Evolutionary conservation across 1,140 invertebrate species (phyloP).

Genomic region (Drosophila repletoides): DNA sequence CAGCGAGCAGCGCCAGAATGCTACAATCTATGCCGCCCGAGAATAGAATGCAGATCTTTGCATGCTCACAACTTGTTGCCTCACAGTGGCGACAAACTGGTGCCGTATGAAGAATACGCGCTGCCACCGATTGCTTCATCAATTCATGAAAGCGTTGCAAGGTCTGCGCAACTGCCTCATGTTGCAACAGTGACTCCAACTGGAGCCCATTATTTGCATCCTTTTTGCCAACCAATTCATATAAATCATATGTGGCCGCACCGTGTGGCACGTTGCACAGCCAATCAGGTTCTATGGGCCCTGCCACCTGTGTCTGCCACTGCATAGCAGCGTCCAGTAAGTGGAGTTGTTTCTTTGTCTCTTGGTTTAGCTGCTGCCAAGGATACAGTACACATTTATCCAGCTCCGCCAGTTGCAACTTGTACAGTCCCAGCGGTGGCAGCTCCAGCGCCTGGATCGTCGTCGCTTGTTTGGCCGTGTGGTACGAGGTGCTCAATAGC

Average conservation of each 20-base stretch:
- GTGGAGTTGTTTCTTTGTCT: constrained; percentile 26
- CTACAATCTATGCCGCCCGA: constrained; percentile 98
- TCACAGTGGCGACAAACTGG: constrained; percentile 86
- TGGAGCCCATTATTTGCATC: constrained; percentile 77
- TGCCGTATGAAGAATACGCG: constrained; percentile 86
- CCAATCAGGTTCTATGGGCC: constrained; percentile 37
- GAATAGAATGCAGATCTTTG: constrained; percentile 93
- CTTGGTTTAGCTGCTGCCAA: constrained; percentile 46
- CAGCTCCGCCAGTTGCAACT: constrained; percentile 28
- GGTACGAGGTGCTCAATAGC: constrained; percentile 85
- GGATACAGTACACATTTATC: constrained; percentile 40
- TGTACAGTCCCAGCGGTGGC: constrained; percentile 85
- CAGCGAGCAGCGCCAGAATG: constrained; percentile 90
- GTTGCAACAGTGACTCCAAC: constrained; percentile 11
- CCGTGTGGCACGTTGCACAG: neutral
- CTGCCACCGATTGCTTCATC: constrained; percentile 86
- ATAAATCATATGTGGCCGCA: constrained; percentile 8
- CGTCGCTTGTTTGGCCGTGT: constrained; percentile 55
- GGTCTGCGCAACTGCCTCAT: constrained; percentile 63
- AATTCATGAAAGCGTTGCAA: constrained; percentile 83
- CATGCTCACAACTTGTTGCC: constrained; percentile 84
- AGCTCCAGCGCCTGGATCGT: constrained; percentile 84
- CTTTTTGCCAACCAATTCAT: constrained; percentile 3
- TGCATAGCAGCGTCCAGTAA: constrained; percentile 28
- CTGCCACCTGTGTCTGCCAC: constrained; percentile 24